A percentile compares a stretch with the other conserved stretches of the same genome.
These are phyloP conservation scores for Ahaetulla prasina DNA, from an alignment of 2,113 vertebrate species.

Conservation along the genomic window DNA sequence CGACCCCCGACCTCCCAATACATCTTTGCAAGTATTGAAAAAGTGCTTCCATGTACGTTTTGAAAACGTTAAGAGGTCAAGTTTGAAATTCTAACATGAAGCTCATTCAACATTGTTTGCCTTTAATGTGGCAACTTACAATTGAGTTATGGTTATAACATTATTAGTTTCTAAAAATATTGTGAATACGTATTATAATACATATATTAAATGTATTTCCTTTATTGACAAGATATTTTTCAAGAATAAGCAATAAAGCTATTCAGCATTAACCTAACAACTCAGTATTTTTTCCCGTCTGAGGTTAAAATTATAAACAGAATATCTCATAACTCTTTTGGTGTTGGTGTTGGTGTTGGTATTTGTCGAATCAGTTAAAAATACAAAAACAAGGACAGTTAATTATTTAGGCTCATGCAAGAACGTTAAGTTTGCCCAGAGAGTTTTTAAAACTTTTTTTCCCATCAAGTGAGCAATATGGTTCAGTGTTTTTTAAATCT, in stretches of 20 bases:
- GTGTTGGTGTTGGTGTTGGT: neutral
- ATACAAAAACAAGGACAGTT: neutral
- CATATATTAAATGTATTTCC: neutral
- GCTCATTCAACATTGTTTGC: neutral
- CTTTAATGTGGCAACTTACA: neutral
- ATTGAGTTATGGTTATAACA: neutral
- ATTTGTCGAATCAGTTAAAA: neutral
- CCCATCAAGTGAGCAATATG: neutral
- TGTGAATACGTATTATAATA: neutral
- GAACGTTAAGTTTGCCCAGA: neutral
- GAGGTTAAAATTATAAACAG: neutral
- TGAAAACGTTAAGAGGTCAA: neutral
- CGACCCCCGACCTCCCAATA: too few species aligned
- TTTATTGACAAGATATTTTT: neutral
- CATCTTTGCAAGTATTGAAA: neutral
- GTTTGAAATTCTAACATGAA: neutral
- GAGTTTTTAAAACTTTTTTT: neutral
- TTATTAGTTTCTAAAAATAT: constrained; percentile 9
- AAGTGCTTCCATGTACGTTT: neutral
- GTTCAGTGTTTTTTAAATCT: neutral
- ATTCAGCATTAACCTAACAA: neutral
- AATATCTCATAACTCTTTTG: neutral
- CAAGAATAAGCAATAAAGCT: neutral
- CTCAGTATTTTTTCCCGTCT: neutral
- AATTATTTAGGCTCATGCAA: neutral